A percentile compares a stretch with the other conserved stretches of the same genome.
These are phyloP conservation scores for Moxostoma hubbsi DNA, from an alignment of 2,797 vertebrate genomes.

Conservation along the genomic window DNA sequence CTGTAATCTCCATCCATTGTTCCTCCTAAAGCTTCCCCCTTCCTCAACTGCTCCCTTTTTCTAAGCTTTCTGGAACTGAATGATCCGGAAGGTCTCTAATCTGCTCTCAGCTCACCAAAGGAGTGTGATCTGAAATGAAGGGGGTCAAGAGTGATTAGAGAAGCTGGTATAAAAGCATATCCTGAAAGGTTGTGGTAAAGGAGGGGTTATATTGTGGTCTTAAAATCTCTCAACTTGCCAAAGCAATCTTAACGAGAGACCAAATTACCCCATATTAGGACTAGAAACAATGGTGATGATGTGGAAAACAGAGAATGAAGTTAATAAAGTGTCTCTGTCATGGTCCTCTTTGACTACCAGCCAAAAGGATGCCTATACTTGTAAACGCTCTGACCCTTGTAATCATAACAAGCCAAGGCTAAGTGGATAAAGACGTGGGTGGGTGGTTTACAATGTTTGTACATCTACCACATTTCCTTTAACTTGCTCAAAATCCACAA, in stretches of 20 bases:
- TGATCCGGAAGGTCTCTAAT: constrained; percentile 45
- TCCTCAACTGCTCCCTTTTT: not conserved
- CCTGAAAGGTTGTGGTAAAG: constrained; percentile 19
- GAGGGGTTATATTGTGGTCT: not conserved
- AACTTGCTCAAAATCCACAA: constrained; percentile 4
- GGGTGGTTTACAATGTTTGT: constrained; percentile 4
- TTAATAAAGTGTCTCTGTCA: constrained; percentile 21
- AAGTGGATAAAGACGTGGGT: constrained; percentile 2
- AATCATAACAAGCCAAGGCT: constrained; percentile 6
- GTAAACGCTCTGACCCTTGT: constrained; percentile 20
- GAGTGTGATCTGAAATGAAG: constrained; percentile 36
- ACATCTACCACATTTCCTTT: not conserved
- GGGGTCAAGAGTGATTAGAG: constrained; percentile 43
- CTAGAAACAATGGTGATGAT: constrained; percentile 8
- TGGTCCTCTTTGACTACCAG: not conserved
- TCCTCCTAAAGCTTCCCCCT: not conserved
- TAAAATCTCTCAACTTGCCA: constrained; percentile 20
- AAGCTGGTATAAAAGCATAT: constrained; percentile 37
- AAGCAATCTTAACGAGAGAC: constrained; percentile 19
- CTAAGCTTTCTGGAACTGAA: constrained; percentile 30
- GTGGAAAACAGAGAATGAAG: not conserved
- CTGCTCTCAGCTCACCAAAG: constrained; percentile 36
- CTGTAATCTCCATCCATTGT: constrained; percentile 5
- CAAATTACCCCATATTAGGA: constrained; percentile 28
- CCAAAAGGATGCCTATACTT: not conserved